Base-by-base conservation (phyloP, 2,888 invertebrate species). In the Priocnemis perturbator region DNA sequence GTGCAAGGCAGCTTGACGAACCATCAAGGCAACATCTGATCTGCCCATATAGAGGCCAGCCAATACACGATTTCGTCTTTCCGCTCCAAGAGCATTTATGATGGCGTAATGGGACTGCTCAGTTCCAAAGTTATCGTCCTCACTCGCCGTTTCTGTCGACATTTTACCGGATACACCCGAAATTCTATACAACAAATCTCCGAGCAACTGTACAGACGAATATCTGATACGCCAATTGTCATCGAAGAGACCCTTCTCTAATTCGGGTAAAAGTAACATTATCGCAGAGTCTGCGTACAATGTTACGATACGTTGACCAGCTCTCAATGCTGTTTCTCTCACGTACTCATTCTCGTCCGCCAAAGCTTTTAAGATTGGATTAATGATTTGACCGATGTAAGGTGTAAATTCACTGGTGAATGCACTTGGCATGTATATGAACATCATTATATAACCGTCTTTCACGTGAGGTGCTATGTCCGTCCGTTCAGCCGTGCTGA, bases 361-460 rank as follows among this genome's bases (percentile, higher is more conserved):
- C 64, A 99, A 91, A 0, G 98, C 99, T 91, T 98, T 97, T 44
- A 99, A 91, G 78, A 99, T 98, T 0, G 98, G 98, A 89, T 97
- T 98, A 84, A 99, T 97, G 82, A 99, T 98, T 88, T 97, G 96
- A 0, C 98, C 96, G 85, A 98, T 96, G 90, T 98, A 99, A 0
- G 96, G 96, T 0, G 96, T 95, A 90, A 99, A 99, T 87, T 97
- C 97, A 75, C 95, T 94, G 5, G 97, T 97, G 90, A 99, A 99
- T 14, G 98, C 98, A 71, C 95, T 95, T 2, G 99, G 99, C 94
- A 99, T 96, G 90, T 99, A 99, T 86, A 99, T 99, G 90, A 98
- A 99, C 97, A 99, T 97, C 97, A 99, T 98, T 73, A 99, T 98
- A 91, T 99, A 99, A 53, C 99, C 99, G 90, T 99, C 99, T 86